phyloP scores from a whole-genome alignment of 1,140 invertebrate genomes.

The Zophobas morio region DNA sequence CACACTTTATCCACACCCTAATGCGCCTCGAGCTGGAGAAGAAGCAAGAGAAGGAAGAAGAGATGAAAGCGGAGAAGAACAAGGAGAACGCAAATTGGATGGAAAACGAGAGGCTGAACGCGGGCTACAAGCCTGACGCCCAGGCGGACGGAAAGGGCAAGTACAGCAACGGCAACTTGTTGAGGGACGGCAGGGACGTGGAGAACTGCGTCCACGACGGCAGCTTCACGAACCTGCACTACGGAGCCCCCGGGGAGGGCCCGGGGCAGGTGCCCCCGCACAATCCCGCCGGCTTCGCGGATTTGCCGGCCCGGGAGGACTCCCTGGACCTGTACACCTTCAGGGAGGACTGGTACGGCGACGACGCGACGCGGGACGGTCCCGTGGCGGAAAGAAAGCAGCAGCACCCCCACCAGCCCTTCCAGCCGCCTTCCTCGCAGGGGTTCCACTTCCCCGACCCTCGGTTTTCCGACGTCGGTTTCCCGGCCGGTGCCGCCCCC shows the following conservation, averaged over 20 bases:
- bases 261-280: conserved; percentile 56
- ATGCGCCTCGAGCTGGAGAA: conserved; percentile 95
- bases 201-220: conserved; percentile 76
- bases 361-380: conserved; percentile 69
- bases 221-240: conserved; percentile 78
- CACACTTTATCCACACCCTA: conserved; percentile 97
- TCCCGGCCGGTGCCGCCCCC: conserved; percentile 53
- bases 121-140: conserved; percentile 53
- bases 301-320: conserved; percentile 74
- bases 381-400: conserved; percentile 57
- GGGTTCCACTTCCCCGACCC: conserved; percentile 59
- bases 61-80: conserved; percentile 65
- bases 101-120: conserved; percentile 62
- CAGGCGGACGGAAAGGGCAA: conserved; percentile 35
- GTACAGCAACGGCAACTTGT: conserved; percentile 66
- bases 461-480: conserved; percentile 59
- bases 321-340: conserved; percentile 78
- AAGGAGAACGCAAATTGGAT: conserved; percentile 64
- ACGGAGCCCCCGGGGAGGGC: conserved; percentile 66
- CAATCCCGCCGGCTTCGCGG: conserved; percentile 57
- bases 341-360: conserved; percentile 78
- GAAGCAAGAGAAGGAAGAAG: conserved; percentile 73
- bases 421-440: conserved; percentile 50
- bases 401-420: conserved; percentile 60
- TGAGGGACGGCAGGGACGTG: conserved; percentile 73